These are phyloP conservation scores for Augochlorella aurata DNA, from an alignment of 2,888 invertebrate genomes.

Conservation along the genomic window DNA sequence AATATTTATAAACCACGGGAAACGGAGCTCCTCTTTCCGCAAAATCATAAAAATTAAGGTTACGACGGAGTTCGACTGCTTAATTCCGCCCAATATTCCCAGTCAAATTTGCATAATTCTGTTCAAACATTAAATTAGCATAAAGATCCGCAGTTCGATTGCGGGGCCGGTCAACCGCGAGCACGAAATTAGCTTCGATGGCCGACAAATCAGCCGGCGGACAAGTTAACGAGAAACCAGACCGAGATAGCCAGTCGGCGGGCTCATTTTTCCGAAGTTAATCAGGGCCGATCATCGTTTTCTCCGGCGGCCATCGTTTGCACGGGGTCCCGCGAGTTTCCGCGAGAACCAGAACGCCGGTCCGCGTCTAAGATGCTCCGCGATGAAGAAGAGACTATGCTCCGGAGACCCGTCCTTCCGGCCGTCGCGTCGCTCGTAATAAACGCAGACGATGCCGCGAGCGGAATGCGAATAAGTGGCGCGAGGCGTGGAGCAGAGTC, in stretches of 20 bases:
- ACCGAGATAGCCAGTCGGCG: neutral
- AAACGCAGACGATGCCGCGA: conserved; percentile 49
- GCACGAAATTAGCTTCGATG: neutral
- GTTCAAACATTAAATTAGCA: neutral
- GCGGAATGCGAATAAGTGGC: conserved; percentile 61
- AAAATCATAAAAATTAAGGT: neutral
- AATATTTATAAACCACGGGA: no score
- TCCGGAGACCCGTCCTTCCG: conserved; percentile 48
- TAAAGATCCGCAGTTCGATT: neutral
- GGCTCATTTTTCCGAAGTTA: neutral
- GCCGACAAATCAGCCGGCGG: neutral
- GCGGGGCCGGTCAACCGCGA: neutral
- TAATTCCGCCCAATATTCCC: neutral
- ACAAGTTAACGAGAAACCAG: conserved; percentile 3
- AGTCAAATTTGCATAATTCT: neutral
- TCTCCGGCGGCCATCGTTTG: neutral
- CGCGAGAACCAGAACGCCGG: neutral
- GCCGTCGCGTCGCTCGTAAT: conserved; percentile 53
- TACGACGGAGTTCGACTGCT: neutral
- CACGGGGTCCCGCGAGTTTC: no score
- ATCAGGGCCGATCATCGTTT: neutral
- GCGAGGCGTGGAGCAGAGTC: neutral
- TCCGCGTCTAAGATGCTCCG: neutral
- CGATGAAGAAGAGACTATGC: conserved; percentile 51
- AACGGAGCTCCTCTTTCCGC: no score